These are phyloP conservation scores for Gadopsis bispinosus DNA, from an alignment of 2,797 vertebrate species.

Conservation along the genomic window DNA sequence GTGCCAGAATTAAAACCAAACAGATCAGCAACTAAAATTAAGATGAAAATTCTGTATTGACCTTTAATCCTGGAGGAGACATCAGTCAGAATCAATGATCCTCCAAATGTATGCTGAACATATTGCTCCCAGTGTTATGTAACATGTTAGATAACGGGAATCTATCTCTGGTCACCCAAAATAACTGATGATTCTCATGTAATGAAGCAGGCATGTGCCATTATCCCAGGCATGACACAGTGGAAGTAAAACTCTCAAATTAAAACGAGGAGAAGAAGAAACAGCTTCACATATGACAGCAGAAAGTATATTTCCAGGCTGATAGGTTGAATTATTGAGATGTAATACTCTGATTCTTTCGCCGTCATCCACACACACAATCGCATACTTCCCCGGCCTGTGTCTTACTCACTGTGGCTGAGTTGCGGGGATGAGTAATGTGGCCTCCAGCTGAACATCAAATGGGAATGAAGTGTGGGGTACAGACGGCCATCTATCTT, in stretches of 20 bases:
- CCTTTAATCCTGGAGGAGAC: constrained; percentile 13
- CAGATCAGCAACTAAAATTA: not conserved
- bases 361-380: constrained; percentile 39
- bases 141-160: constrained; percentile 56
- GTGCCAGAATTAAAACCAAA: not conserved
- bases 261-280: constrained; percentile 41
- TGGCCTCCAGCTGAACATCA: constrained; percentile 74
- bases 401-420: constrained; percentile 58
- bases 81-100: constrained; percentile 35
- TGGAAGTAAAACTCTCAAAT: constrained; percentile 53
- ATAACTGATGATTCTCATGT: constrained; percentile 51
- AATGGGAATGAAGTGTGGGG: constrained; percentile 72
- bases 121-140: constrained; percentile 35
- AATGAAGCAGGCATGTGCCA: constrained; percentile 45
- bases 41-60: not conserved
- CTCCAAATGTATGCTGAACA: constrained; percentile 17
- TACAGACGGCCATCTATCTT: constrained; percentile 74
- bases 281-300: constrained; percentile 17
- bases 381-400: constrained; percentile 17
- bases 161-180: constrained; percentile 44
- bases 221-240: constrained; percentile 36
- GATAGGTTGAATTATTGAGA: constrained; percentile 69
- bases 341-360: constrained; percentile 49
- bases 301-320: constrained; percentile 33
- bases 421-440: constrained; percentile 74